Conservation (phyloP, 2,797 vertebrate species). For the Smutsia gigantea region DNA sequence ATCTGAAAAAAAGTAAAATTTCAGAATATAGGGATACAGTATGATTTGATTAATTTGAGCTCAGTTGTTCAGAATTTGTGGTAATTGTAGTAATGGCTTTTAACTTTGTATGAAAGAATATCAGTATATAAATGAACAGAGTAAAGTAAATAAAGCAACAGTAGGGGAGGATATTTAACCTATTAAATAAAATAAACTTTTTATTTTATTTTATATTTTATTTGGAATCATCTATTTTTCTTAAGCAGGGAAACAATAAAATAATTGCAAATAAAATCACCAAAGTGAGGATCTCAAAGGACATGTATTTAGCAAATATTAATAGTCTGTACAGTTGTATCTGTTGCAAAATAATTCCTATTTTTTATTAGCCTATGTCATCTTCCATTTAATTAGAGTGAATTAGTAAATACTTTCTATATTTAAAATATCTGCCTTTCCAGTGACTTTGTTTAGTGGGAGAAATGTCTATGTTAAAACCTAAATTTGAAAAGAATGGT, state of each 20-base stretch:
- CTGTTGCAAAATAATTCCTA: background rate
- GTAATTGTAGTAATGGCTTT: background rate
- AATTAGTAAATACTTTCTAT: background rate
- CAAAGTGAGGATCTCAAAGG: background rate
- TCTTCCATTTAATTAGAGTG: background rate
- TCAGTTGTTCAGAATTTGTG: slow-evolving; percentile 2
- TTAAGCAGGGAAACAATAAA: slow-evolving; percentile 6
- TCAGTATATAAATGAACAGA: background rate
- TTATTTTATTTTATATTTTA: background rate
- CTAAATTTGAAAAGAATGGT: background rate
- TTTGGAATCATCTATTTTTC: slow-evolving; percentile 32
- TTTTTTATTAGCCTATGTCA: background rate
- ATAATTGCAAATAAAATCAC: slow-evolving; percentile 42
- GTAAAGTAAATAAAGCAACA: background rate
- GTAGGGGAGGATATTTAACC: background rate
- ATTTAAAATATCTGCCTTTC: background rate
- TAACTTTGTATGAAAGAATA: background rate
- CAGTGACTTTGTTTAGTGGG: background rate
- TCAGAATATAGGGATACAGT: background rate
- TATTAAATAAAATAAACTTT: background rate
- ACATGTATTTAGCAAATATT: background rate
- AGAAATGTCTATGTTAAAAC: background rate
- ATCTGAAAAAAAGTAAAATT: background rate
- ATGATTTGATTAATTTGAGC: slow-evolving; percentile 10
- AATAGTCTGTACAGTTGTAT: background rate